Evolutionary conservation across 2,113 vertebrate species (phyloP), one percentile per base, ranked within the genome.

Genomic region (Tiliqua scincoides): DNA sequence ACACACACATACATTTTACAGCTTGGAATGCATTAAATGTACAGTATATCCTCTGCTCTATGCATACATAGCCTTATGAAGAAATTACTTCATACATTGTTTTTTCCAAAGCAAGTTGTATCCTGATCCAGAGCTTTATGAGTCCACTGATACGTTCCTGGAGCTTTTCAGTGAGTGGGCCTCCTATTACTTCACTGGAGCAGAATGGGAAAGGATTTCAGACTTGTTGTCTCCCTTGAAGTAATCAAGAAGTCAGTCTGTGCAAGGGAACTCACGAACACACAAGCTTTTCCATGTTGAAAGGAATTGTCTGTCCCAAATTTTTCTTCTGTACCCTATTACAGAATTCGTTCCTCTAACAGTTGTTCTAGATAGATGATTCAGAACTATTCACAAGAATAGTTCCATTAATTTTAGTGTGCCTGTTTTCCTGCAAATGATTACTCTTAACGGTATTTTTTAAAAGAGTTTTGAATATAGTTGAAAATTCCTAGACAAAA

Each of bases 401-500:
- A 37, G 63, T 20, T 40, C 57, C 40, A 54, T 63, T 73, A 17
- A 54, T 85, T 23, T 71, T 79, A 71, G 25, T 59, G 32, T 78
- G 48, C 35, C 74, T 78, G 18, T 73, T 23, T 23, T 73, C 71
- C 59, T 70, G 52, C 15, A 59, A 78, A 27, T 78, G 48, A 18
- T 70, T n/a, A 59, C 43, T 54, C 18, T 54, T 68, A 68, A 32
- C 32, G n/a, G 67, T 32, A 68, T 67, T 10, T 23, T 75, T 75
- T 30, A 6, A 86, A 78, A 65, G 61, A 88, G 88, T 86, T 89
- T 89, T 87, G 77, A 67, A 1, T 1, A 0, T 90, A 85, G 54
- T 32, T 86, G 83, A 76, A 87, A 59, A 79, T 32, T 62, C 88
- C 79, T 83, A 82, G 68, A 81, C 40, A 92, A 85, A 92, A 88